Base-by-base conservation (phyloP, 2,113 vertebrate genomes). In the Leucosticte australis region DNA sequence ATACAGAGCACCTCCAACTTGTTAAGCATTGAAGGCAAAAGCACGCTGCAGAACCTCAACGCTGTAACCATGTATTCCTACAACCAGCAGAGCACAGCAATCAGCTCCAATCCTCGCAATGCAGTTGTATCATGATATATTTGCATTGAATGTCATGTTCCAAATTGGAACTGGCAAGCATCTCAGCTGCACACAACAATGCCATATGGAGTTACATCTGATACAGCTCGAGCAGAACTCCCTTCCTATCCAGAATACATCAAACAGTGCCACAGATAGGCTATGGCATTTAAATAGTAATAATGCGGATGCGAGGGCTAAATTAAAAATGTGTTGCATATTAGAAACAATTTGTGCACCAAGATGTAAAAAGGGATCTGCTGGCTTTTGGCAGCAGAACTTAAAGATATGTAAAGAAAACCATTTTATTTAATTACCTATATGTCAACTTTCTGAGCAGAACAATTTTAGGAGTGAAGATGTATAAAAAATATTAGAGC, bases 141-240 rank as follows among this genome's bases (percentile, higher is more conserved):
- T 96, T 95, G 89, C 64, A 80, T 94, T 87, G 93, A 94, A 85
- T 83, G 89, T 94, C 94, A 97, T 94, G 89, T 78, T 96, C 96
- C 95, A 93, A 97, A 95, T 86, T 70, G 90, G 91, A 91, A 88
- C 77, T 97, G 97, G 98, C 97, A 97, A 95, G 92, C 93, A 77
- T 83, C 93, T 95, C 37, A 75, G 94, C 90, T 49, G 88, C 47
- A 52, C 70, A 67, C 63, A 85, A 95, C 79, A 96, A 92, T 94
- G 94, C 98, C 98, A 98, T 98, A 98, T 98, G 98, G 98, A 68
- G 31, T 85, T 94, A 94, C 96, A 98, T 98, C 97, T 97, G 97
- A 98, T 91, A 82, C 89, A 79, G 93, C 77, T 91, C 41, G 93
- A 96, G 74, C 91, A 97, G 96, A 97, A 92, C 70, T 75, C 94